Evolutionary conservation across 2,113 vertebrate species (phyloP), one percentile per base, ranked within the genome.

Genomic region (Oreochromis niloticus): DNA sequence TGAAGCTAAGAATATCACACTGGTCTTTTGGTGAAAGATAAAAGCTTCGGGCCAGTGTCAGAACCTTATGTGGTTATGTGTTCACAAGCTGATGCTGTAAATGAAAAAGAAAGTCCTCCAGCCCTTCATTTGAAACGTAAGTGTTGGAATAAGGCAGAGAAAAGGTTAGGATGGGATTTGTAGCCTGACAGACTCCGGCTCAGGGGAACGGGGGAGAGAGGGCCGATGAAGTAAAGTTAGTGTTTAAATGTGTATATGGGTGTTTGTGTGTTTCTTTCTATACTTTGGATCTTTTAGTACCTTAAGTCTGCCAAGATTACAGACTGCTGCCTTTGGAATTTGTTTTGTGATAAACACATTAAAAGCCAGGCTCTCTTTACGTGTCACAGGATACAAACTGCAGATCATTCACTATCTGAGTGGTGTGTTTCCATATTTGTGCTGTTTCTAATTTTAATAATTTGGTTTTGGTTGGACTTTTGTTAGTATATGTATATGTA

Each of bases 1-100:
- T 52, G 83, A 4, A 48, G 86, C 85, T 86, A 52, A 85, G 84
- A 90, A 79, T 84, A 82, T 83, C 83, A 78, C 55, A 1, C 73
- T 10, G 10, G 52, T 88, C 63, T 87, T 81, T 82, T 63, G 43
- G 80, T 89, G 80, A 75, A 84, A 85, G 82, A 87, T 79, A 61
- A 86, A 91, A 83, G 84, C 19, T 6, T 3, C 6, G 0, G 34
- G 83, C 56, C 63, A 75, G 12, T 79, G 87, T 93, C 83, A 88
- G 24, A 85, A 50, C 55, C 56, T 48, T 36, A 22, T 30, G 81
- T 81, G 52, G 48, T 63, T 5, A 7, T 54, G 84, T 57, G 59
- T 50, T 46, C n/a, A 17, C 6, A 24, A 4, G 36, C 81, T 59
- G 17, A 7, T 4, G 46, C 36, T 46, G 36, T 14, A 50, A 87